Percentiles rank a stretch among this genome's conserved stretches.
Conservation (phyloP, 2,113 vertebrate genomes). For the Alosa alosa region DNA sequence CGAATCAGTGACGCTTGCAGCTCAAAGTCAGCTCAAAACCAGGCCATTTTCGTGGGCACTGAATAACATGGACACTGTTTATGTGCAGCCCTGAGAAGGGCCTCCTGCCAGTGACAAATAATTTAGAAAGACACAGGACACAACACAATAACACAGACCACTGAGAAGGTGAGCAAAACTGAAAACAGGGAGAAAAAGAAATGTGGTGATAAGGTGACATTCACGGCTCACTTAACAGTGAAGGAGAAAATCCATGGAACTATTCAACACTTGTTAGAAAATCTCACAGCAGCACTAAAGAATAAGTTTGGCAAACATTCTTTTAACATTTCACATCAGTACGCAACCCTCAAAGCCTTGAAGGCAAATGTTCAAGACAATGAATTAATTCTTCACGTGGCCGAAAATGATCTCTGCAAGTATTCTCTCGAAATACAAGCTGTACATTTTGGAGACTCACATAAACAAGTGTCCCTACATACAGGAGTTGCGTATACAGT, state of each 20-base stretch:
- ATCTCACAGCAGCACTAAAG: conserved; percentile 8
- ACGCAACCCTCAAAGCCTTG: background rate
- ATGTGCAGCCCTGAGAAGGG: too few relatives aligned
- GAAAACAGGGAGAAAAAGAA: conserved; percentile 14
- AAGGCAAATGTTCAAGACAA: conserved; percentile 8
- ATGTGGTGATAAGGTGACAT: background rate
- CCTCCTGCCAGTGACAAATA: too few relatives aligned
- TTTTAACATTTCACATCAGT: conserved; percentile 14
- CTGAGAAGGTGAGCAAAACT: background rate
- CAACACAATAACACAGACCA: too few relatives aligned
- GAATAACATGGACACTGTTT: too few relatives aligned
- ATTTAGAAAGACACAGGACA: too few relatives aligned
- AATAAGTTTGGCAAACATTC: conserved; percentile 11
- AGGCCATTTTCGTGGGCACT: too few relatives aligned
- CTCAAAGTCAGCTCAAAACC: too few relatives aligned
- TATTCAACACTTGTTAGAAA: conserved; percentile 3
- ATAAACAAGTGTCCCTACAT: conserved; percentile 18
- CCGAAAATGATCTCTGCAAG: conserved; percentile 12
- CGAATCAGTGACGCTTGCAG: too few relatives aligned
- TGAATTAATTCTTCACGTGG: conserved; percentile 19
- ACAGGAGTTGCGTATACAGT: conserved; percentile 15
- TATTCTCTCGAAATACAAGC: conserved; percentile 18
- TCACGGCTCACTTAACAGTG: conserved; percentile 13
- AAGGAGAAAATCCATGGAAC: conserved; percentile 5
- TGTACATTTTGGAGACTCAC: conserved; percentile 24